Conservation (phyloP, 2,888 invertebrate genomes). For the Hoplodrina ambigua region DNA sequence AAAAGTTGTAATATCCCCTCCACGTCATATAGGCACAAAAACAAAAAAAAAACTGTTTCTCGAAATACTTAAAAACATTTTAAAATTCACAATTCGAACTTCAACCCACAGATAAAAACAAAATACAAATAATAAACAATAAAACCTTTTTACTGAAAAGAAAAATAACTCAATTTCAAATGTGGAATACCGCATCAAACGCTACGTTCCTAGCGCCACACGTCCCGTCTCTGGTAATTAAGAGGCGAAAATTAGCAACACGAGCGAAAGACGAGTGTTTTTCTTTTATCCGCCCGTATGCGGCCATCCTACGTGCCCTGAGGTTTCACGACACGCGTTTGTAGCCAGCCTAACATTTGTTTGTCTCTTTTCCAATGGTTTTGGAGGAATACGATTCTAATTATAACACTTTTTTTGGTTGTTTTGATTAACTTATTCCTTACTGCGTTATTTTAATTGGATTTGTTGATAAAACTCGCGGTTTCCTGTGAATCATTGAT, state of each 20-base stretch:
- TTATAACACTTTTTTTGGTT: conserved; percentile 39
- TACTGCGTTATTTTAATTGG: conserved; percentile 54
- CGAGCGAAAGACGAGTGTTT: conserved; percentile 75
- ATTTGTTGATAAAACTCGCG: conserved; percentile 51
- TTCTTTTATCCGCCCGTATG: conserved; percentile 76
- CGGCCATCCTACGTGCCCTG: conserved; percentile 64
- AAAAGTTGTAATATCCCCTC: too few relatives aligned
- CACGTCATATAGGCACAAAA: too few relatives aligned
- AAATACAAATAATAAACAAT: conserved; percentile 10
- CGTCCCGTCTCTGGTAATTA: conserved; percentile 78
- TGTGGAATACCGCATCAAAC: conserved; percentile 71
- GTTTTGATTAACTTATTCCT: conserved; percentile 47
- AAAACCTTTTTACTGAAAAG: conserved; percentile 4
- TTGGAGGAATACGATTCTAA: conserved; percentile 53
- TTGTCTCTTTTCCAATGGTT: conserved; percentile 53
- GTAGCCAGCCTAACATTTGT: conserved; percentile 43
- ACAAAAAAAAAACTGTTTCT: too few relatives aligned
- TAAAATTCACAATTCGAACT: conserved; percentile 10
- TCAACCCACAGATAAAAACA: neutral
- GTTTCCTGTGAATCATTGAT: conserved; percentile 55
- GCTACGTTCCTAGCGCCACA: conserved; percentile 52
- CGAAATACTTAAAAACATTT: too few relatives aligned
- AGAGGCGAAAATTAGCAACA: conserved; percentile 81
- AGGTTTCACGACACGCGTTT: conserved; percentile 51
- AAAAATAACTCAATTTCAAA: conserved; percentile 42